Evolutionary conservation across 2,113 vertebrate species (phyloP).

Genomic region (Charadrius vociferus): DNA sequence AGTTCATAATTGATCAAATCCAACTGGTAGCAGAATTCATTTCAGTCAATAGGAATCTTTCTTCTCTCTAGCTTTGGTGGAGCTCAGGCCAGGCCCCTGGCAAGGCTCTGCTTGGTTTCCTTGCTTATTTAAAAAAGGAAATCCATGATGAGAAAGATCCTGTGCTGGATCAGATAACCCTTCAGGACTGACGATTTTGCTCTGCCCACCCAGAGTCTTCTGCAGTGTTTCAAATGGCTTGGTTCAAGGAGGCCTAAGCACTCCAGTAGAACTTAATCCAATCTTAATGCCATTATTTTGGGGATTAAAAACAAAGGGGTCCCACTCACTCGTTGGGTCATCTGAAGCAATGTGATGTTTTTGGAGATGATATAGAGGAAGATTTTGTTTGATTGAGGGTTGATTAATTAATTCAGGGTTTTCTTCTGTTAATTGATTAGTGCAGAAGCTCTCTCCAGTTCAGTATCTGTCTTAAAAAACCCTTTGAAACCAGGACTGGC

Average conservation of each 20-base stretch:
- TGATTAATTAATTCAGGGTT: neutral
- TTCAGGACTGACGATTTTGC: neutral
- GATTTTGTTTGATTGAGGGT: neutral
- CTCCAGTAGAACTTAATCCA: neutral
- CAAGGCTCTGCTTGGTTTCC: neutral
- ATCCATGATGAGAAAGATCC: neutral
- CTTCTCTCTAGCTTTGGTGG: neutral
- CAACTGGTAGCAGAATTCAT: neutral
- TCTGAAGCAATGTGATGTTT: neutral
- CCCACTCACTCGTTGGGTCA: neutral
- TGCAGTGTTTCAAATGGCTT: neutral
- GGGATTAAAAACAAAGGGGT: neutral
- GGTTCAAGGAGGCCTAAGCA: neutral
- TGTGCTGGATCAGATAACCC: neutral
- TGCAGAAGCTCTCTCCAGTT: neutral
- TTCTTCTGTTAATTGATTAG: neutral
- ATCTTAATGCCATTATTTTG: neutral
- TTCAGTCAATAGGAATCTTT: neutral
- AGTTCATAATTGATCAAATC: neutral
- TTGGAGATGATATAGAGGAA: neutral
- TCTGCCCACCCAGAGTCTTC: neutral
- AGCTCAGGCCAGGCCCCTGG: neutral
- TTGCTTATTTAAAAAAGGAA: neutral
- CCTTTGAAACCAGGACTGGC: neutral
- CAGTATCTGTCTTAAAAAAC: neutral